phyloP scores from a whole-genome alignment of 2,797 vertebrate genomes.

The Balearica regulorum region DNA sequence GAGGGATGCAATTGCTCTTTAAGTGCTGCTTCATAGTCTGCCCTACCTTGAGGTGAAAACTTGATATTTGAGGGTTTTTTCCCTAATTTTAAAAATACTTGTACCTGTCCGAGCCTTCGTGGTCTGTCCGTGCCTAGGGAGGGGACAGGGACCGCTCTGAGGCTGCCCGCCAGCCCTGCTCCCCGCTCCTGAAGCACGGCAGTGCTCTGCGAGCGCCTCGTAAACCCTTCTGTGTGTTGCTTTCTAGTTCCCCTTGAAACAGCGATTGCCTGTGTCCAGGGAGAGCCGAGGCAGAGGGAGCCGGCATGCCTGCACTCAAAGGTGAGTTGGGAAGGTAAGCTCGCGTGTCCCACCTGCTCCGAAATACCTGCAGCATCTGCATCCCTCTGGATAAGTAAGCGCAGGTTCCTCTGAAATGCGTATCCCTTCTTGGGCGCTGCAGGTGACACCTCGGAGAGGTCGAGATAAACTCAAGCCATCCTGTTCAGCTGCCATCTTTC shows the following conservation, averaged over 20 bases:
- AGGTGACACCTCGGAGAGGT: background rate
- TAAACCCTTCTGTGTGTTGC: background rate
- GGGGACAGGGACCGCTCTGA: no score
- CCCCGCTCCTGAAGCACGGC: background rate
- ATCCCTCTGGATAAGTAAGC: background rate
- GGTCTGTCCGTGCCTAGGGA: background rate
- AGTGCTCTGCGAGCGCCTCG: fast-evolving
- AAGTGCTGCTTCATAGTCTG: background rate
- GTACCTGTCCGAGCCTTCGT: background rate
- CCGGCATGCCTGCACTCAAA: background rate
- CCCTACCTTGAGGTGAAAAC: background rate
- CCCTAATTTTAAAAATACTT: background rate
- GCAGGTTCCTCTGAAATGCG: fast-evolving
- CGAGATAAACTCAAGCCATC: background rate
- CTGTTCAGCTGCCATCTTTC: background rate
- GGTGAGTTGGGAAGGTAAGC: slow-evolving; percentile 57
- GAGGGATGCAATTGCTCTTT: background rate
- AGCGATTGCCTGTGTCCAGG: background rate
- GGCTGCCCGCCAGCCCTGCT: background rate
- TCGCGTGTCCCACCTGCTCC: background rate
- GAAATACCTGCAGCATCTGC: background rate
- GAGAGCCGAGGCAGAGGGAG: background rate
- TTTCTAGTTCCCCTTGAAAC: background rate
- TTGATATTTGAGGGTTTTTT: background rate
- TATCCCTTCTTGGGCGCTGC: background rate